These are phyloP conservation scores for Pachydiplax longipennis DNA, from an alignment of 2,888 invertebrate genomes.

Conservation along the genomic window DNA sequence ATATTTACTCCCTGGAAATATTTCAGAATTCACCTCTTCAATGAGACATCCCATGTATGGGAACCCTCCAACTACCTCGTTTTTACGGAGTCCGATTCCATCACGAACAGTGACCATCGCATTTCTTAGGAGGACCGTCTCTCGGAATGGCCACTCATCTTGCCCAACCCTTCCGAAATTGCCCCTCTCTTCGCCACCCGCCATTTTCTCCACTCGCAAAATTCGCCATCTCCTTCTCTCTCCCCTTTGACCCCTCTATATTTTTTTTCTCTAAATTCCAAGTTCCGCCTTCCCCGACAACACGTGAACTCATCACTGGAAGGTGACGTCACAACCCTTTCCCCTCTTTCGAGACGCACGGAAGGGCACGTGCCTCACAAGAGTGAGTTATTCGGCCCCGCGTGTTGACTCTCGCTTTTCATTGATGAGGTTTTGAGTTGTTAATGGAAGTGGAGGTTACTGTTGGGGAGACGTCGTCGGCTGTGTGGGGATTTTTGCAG, in stretches of 20 bases:
- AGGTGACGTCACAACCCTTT: conserved; percentile 2
- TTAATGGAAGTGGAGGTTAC: conserved; percentile 2
- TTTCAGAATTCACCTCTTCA: too few relatives aligned
- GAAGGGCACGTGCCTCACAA: background rate
- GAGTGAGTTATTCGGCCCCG: conserved; percentile 32
- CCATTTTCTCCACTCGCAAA: background rate
- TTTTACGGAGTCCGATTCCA: background rate
- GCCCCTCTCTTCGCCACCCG: background rate
- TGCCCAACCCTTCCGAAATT: background rate
- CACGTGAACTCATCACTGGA: conserved; percentile 18
- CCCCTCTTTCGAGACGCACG: background rate
- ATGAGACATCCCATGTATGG: too few relatives aligned
- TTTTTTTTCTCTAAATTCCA: background rate
- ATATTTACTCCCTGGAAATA: too few relatives aligned
- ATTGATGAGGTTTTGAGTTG: conserved; percentile 33
- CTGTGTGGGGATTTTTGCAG: background rate
- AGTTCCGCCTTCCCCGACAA: conserved; percentile 13
- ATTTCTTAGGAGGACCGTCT: background rate
- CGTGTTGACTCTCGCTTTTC: conserved; percentile 42
- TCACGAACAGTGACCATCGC: background rate
- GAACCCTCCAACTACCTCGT: too few relatives aligned
- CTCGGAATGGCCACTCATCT: background rate
- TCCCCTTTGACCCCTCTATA: background rate
- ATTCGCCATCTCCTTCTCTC: background rate
- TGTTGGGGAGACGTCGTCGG: background rate